Percentiles rank a stretch among this genome's conserved stretches.
Evolutionary conservation across 2,113 vertebrate species (phyloP).

Genomic region (Gobius niger): DNA sequence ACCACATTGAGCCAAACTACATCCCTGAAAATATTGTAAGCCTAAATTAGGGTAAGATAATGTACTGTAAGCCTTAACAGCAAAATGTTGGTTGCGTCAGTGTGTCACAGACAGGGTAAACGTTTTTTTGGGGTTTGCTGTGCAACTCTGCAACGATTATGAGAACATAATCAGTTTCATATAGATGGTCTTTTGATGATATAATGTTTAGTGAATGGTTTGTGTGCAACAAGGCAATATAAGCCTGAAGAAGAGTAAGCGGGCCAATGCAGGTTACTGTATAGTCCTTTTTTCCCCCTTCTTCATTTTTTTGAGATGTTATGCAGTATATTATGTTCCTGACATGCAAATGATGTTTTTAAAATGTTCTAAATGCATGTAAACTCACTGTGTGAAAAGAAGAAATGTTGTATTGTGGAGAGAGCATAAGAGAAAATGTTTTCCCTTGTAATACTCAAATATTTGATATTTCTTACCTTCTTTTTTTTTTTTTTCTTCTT

Average conservation of each 20-base stretch:
- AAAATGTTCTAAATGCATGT: constrained; percentile 82
- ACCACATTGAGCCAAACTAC: constrained; percentile 32
- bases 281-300: constrained; percentile 76
- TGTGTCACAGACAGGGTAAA: constrained; percentile 49
- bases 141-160: constrained; percentile 22
- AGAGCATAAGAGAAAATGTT: constrained; percentile 55
- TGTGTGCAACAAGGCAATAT: constrained; percentile 8
- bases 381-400: constrained; percentile 72
- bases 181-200: constrained; percentile 22
- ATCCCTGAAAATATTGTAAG: constrained; percentile 13
- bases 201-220: constrained; percentile 10
- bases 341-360: constrained; percentile 73
- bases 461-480: constrained; percentile 64
- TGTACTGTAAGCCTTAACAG: constrained; percentile 46
- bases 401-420: constrained; percentile 56
- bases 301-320: constrained; percentile 70
- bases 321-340: constrained; percentile 72
- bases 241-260: constrained; percentile 3
- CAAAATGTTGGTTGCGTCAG: constrained; percentile 10
- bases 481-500: neutral
- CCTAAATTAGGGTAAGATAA: neutral
- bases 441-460: constrained; percentile 69
- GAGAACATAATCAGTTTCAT: constrained; percentile 4
- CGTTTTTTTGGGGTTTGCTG: constrained; percentile 20
- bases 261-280: constrained; percentile 77